Evolutionary conservation across 2,113 vertebrate genomes (phyloP).

Genomic region (Furnarius figulus): DNA sequence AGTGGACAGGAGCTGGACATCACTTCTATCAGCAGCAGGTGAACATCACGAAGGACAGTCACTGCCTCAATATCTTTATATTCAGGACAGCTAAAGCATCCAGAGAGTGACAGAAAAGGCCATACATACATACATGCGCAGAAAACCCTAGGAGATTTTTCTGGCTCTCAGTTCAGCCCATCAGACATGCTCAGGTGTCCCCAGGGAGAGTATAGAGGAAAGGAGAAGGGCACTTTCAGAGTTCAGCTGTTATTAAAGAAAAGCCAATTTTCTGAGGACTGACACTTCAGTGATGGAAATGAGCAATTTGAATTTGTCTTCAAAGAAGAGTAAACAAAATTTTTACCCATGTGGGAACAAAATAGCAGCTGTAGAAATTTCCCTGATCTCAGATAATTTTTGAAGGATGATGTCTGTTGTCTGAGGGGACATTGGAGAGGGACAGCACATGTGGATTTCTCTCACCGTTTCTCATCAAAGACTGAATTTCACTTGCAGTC

Average conservation of each 20-base stretch:
- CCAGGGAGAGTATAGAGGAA: not conserved
- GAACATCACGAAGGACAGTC: not conserved
- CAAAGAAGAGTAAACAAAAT: not conserved
- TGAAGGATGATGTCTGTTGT: not conserved
- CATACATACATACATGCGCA: not conserved
- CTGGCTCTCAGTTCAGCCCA: not conserved
- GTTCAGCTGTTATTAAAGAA: not conserved
- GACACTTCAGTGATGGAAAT: not conserved
- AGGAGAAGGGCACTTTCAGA: not conserved
- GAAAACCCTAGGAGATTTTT: not conserved
- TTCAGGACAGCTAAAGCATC: not conserved
- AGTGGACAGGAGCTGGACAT: not conserved
- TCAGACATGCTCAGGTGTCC: not conserved
- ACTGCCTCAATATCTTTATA: not conserved
- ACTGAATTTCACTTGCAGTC: not conserved
- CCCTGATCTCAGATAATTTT: not conserved
- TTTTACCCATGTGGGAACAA: not conserved
- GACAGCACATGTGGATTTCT: not conserved
- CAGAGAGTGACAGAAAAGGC: not conserved
- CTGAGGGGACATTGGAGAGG: not conserved
- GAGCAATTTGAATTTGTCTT: not conserved
- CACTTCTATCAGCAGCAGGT: not conserved
- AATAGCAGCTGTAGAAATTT: not conserved
- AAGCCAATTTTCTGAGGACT: not conserved
- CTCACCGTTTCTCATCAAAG: not conserved